Evolutionary conservation across 2,797 vertebrate genomes (phyloP).

Genomic region (Poecilia picta): DNA sequence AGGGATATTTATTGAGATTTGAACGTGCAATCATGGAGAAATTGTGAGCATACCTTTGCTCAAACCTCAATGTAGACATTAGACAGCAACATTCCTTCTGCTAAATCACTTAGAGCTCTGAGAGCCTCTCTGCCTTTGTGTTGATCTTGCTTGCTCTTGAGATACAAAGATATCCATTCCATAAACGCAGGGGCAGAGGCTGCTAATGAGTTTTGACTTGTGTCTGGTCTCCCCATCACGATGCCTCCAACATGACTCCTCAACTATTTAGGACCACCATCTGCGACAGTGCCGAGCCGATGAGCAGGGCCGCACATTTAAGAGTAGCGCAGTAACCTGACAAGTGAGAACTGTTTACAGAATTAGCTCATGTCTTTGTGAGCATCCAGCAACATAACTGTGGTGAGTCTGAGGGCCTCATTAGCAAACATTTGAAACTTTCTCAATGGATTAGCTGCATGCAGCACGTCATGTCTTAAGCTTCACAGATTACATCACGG

Average conservation of each 20-base stretch:
- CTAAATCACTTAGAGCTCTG: constrained; percentile 70
- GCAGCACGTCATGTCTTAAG: constrained; percentile 70
- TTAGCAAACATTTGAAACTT: constrained; percentile 67
- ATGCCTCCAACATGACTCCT: constrained; percentile 63
- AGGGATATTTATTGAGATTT: constrained; percentile 74
- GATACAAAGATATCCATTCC: constrained; percentile 65
- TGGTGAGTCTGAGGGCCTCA: constrained; percentile 63
- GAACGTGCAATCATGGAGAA: constrained; percentile 79
- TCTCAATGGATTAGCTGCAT: constrained; percentile 56
- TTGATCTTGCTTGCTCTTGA: constrained; percentile 67
- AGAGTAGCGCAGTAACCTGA: constrained; percentile 48
- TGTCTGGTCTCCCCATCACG: constrained; percentile 40
- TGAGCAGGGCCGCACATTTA: constrained; percentile 41
- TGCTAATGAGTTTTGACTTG: constrained; percentile 62
- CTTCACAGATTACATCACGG: constrained; percentile 47
- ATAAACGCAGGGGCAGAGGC: constrained; percentile 55
- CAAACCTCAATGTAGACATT: constrained; percentile 72
- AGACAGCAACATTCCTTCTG: constrained; percentile 78
- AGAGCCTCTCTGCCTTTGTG: constrained; percentile 61
- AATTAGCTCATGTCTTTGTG: constrained; percentile 72
- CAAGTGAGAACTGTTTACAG: constrained; percentile 47
- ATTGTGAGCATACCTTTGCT: constrained; percentile 71
- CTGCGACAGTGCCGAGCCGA: constrained; percentile 57
- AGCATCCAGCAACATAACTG: constrained; percentile 69
- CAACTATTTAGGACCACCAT: constrained; percentile 40